Conservation (phyloP, 2,888 invertebrate genomes). For the Cepaea hortensis region DNA sequence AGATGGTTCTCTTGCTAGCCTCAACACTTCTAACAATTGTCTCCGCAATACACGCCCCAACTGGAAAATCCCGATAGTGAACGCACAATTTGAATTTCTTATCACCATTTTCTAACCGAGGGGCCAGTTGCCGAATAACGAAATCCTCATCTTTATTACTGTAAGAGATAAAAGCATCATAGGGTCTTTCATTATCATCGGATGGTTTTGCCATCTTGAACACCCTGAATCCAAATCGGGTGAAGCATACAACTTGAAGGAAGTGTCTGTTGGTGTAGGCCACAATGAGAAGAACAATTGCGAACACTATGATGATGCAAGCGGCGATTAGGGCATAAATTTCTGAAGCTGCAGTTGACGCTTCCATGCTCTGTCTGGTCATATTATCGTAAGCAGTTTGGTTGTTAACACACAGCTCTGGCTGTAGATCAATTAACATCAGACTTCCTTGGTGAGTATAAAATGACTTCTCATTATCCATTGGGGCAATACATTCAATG, state of each 20-base stretch:
- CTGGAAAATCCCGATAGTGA: slow-evolving; percentile 65
- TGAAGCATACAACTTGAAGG: slow-evolving; percentile 52
- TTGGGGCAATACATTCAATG: background rate
- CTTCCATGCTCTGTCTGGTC: slow-evolving; percentile 2
- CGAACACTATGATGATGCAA: slow-evolving; percentile 42
- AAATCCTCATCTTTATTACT: slow-evolving; percentile 86
- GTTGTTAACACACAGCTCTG: slow-evolving; percentile 35
- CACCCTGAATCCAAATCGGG: slow-evolving; percentile 52
- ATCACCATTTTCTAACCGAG: slow-evolving; percentile 87
- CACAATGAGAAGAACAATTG: slow-evolving; percentile 37
- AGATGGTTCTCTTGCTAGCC: slow-evolving; percentile 88
- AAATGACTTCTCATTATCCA: background rate
- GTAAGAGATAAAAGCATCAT: slow-evolving; percentile 91
- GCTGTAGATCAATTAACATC: slow-evolving; percentile 36
- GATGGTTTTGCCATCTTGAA: slow-evolving; percentile 47
- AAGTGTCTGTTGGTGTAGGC: slow-evolving; percentile 52
- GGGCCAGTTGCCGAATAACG: slow-evolving; percentile 89
- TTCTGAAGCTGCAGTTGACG: slow-evolving; percentile 1
- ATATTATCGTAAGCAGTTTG: slow-evolving; percentile 36
- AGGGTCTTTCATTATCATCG: slow-evolving; percentile 72
- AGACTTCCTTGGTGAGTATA: background rate
- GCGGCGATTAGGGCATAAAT: slow-evolving; percentile 45
- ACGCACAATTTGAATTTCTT: slow-evolving; percentile 78
- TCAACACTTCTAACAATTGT: slow-evolving; percentile 92
- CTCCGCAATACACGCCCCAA: slow-evolving; percentile 82